These are phyloP conservation scores for Osmerus eperlanus DNA, from an alignment of 2,113 vertebrate species.

Conservation along the genomic window DNA sequence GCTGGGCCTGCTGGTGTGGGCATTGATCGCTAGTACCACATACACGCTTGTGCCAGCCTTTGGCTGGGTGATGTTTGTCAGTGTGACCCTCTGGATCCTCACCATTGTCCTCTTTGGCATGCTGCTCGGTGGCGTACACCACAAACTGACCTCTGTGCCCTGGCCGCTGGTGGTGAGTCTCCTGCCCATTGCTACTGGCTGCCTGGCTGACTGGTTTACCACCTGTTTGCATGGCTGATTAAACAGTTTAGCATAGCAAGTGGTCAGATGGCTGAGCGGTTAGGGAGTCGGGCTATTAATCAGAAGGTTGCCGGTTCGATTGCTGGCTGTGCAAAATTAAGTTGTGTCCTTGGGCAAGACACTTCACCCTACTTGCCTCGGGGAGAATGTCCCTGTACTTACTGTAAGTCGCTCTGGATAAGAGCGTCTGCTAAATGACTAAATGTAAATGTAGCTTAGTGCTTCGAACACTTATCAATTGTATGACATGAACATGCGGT, in stretches of 20 bases:
- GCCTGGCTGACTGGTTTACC: not conserved
- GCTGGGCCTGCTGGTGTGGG: conserved; percentile 87
- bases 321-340: too few relatives aligned
- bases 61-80: conserved; percentile 93
- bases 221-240: not conserved
- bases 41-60: conserved; percentile 56
- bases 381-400: too few relatives aligned
- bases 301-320: too few relatives aligned
- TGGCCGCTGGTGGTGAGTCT: conserved; percentile 82
- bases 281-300: too few relatives aligned
- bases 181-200: not conserved
- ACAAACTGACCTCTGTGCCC: conserved; percentile 70
- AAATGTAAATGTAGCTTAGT: too few relatives aligned
- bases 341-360: too few relatives aligned
- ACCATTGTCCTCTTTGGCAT: conserved; percentile 78
- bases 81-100: conserved; percentile 84
- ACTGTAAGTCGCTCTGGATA: too few relatives aligned
- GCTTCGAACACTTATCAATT: too few relatives aligned
- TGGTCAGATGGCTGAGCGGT: too few relatives aligned
- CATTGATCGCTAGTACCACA: conserved; percentile 72
- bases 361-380: too few relatives aligned
- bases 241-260: too few relatives aligned
- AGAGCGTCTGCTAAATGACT: too few relatives aligned
- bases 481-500: not conserved
- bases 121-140: conserved; percentile 72